phyloP scores from a whole-genome alignment of 2,888 invertebrate genomes.

The Orchesella flavescens region DNA sequence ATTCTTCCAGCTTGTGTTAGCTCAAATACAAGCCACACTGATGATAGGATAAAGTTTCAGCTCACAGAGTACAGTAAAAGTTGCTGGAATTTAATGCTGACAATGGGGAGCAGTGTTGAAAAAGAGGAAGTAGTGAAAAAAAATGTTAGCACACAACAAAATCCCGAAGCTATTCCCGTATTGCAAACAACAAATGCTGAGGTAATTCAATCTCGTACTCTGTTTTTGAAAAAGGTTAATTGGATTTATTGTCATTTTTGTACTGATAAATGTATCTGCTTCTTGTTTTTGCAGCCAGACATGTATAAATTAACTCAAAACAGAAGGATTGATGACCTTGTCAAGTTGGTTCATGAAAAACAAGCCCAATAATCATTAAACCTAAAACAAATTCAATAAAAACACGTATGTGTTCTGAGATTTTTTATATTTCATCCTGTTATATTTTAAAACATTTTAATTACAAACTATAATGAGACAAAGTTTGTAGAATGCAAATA shows the following conservation, averaged over 20 bases:
- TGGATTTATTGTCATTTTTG: background rate
- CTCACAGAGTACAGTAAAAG: conserved; percentile 30
- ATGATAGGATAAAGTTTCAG: conserved; percentile 33
- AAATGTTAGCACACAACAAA: background rate
- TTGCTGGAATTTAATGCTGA: conserved; percentile 35
- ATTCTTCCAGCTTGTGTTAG: conserved; percentile 2
- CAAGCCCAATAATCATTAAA: background rate
- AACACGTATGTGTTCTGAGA: background rate
- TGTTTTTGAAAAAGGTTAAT: background rate
- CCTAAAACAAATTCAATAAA: background rate
- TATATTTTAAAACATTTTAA: background rate
- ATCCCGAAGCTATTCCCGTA: background rate
- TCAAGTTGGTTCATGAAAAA: background rate
- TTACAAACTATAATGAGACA: background rate
- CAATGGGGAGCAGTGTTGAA: background rate
- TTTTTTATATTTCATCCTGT: background rate
- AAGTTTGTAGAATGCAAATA: background rate
- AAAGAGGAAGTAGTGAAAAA: background rate
- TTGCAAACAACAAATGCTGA: background rate
- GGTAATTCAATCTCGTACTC: background rate
- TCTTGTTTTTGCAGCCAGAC: no score
- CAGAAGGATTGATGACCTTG: background rate
- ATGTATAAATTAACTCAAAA: background rate
- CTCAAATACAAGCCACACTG: conserved; percentile 18
- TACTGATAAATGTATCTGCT: background rate